Conservation (phyloP, 1,140 invertebrate species). For the Drosophila prosaltans region DNA sequence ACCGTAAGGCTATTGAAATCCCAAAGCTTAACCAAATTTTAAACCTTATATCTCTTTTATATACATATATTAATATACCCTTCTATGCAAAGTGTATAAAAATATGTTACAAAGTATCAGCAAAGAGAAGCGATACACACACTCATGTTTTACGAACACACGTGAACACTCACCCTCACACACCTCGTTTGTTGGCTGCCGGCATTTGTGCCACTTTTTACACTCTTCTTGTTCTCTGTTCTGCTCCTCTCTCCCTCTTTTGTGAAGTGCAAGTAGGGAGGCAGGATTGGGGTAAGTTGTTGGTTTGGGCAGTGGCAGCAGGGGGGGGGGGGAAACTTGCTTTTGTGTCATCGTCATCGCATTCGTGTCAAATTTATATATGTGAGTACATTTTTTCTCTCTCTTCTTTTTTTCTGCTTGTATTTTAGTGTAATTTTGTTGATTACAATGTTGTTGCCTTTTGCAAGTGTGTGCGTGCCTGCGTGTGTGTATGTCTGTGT, state of each 20-base stretch:
- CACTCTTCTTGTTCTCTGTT: conserved; percentile 42
- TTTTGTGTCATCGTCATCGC: conserved; percentile 75
- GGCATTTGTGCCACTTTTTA: conserved; percentile 71
- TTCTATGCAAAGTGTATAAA: background rate
- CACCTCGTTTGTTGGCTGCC: conserved; percentile 53
- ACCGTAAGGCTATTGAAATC: too few species aligned
- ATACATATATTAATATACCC: background rate
- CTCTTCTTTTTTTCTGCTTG: conserved; percentile 19
- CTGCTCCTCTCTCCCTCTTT: conserved; percentile 31
- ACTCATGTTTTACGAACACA: conserved; percentile 3
- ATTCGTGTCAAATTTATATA: conserved; percentile 81
- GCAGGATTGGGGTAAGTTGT: conserved; percentile 14
- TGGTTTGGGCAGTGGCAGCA: conserved; percentile 11
- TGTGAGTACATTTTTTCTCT: conserved; percentile 27
- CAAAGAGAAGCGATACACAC: conserved; percentile 9
- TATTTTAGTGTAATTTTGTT: conserved; percentile 81
- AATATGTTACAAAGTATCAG: conserved; percentile 79
- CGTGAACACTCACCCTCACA: conserved; percentile 42
- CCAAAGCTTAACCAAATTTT: background rate
- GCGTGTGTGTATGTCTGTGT: conserved; percentile 33
- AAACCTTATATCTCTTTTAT: background rate
- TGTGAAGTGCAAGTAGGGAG: conserved; percentile 14
- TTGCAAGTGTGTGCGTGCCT: conserved; percentile 19
- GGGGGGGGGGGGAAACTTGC: conserved; percentile 16
- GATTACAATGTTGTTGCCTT: conserved; percentile 71